Percentiles rank a stretch among this genome's conserved stretches.
phyloP scores from a whole-genome alignment of 2,888 invertebrate species.

The Nymphalis c-album region DNA sequence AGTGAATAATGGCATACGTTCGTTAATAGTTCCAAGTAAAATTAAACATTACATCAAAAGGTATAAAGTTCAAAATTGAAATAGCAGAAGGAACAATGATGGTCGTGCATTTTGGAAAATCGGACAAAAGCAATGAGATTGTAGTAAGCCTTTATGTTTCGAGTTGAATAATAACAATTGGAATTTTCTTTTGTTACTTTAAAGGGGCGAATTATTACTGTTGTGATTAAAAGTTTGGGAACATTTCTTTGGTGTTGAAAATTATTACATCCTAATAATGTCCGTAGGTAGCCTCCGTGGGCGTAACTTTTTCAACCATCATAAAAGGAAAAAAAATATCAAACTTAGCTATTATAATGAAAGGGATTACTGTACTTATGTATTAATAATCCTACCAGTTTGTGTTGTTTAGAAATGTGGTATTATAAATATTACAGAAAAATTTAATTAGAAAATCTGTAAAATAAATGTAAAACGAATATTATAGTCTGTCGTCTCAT shows the following conservation, averaged over 20 bases:
- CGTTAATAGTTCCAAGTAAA: neutral
- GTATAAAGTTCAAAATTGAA: slow-evolving; percentile 7
- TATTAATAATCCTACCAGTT: too few species aligned
- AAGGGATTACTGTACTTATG: neutral
- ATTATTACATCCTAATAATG: slow-evolving; percentile 10
- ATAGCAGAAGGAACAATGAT: slow-evolving; percentile 8
- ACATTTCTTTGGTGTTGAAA: slow-evolving; percentile 11
- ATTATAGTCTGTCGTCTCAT: too few species aligned
- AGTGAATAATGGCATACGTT: slow-evolving; percentile 3
- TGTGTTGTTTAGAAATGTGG: too few species aligned
- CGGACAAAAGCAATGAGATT: slow-evolving; percentile 29
- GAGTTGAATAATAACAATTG: slow-evolving; percentile 37
- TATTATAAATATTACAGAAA: too few species aligned
- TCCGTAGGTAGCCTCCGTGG: neutral
- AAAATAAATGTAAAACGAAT: too few species aligned
- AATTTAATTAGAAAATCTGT: too few species aligned
- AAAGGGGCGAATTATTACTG: slow-evolving; percentile 30
- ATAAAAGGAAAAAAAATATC: neutral
- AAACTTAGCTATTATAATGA: neutral
- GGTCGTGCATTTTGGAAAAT: slow-evolving; percentile 29
- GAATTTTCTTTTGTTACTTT: slow-evolving; percentile 31
- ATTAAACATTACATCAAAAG: neutral
- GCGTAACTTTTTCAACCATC: neutral
- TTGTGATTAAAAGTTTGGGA: slow-evolving; percentile 27
- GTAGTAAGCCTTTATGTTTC: slow-evolving; percentile 30